These are phyloP conservation scores for Oplegnathus fasciatus DNA, from an alignment of 2,113 vertebrate genomes.

Conservation along the genomic window DNA sequence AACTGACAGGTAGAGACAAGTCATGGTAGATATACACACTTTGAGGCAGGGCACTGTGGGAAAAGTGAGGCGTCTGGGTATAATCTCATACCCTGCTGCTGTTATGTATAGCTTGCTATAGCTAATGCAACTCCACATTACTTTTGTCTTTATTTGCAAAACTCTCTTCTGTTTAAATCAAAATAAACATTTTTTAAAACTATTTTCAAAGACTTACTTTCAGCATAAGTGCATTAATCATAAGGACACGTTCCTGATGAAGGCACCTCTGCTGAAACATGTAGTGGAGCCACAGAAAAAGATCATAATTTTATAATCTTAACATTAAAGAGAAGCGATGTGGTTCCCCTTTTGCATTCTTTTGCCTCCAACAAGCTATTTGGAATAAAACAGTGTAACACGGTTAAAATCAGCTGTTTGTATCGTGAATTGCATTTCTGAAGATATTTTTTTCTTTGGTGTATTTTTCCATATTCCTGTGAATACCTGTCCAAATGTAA, in stretches of 20 bases:
- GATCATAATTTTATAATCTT: background rate
- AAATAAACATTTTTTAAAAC: too few relatives aligned
- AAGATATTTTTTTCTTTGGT: conserved; percentile 21
- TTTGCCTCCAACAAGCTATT: background rate
- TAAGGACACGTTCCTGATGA: background rate
- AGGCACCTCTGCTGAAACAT: background rate
- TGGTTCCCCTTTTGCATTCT: background rate
- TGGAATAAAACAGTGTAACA: background rate
- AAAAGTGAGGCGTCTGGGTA: background rate
- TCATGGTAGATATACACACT: conserved; percentile 54
- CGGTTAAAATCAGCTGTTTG: background rate
- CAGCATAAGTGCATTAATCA: background rate
- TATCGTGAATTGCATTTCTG: background rate
- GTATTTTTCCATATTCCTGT: background rate
- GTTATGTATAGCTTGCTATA: too few relatives aligned
- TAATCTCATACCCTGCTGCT: background rate
- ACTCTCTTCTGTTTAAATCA: background rate
- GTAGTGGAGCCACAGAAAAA: background rate
- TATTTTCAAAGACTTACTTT: background rate
- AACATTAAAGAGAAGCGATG: background rate
- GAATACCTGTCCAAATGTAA: background rate
- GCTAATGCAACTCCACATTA: background rate
- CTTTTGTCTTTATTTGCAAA: conserved; percentile 7
- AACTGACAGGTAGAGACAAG: conserved; percentile 56
- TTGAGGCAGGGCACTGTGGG: conserved; percentile 60